These are phyloP conservation scores for Drosophila pectinifera DNA, from an alignment of 1,140 invertebrate species.

Conservation along the genomic window DNA sequence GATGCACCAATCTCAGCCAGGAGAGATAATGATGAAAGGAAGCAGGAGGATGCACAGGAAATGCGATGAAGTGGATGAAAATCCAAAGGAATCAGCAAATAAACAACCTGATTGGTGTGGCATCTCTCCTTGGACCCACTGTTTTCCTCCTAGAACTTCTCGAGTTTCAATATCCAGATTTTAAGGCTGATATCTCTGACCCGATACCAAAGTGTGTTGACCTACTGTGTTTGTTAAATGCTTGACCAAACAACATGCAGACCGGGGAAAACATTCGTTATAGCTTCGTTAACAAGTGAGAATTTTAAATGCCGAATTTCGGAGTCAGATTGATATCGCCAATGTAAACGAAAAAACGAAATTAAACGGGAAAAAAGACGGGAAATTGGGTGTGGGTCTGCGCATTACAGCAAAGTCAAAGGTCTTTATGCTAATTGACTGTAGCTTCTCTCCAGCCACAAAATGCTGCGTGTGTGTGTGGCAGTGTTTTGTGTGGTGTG, in stretches of 20 bases:
- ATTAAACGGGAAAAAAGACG: background rate
- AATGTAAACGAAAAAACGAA: constrained; percentile 3
- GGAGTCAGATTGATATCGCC: constrained; percentile 28
- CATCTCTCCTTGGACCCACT: background rate
- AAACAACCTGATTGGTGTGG: background rate
- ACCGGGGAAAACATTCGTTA: constrained; percentile 5
- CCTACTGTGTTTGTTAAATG: constrained; percentile 17
- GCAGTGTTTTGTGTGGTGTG: constrained; percentile 10
- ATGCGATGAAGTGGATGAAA: constrained; percentile 5
- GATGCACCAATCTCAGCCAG: background rate
- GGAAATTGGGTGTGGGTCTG: constrained; percentile 34
- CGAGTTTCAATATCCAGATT: background rate
- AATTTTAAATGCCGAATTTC: constrained; percentile 6
- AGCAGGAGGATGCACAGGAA: background rate
- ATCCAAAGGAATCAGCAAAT: background rate
- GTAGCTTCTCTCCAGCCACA: constrained; percentile 29
- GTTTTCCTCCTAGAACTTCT: too few relatives aligned
- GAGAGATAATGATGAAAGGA: background rate
- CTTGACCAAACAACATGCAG: constrained; percentile 5
- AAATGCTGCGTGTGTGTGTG: constrained; percentile 5
- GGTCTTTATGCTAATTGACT: constrained; percentile 74
- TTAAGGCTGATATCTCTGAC: background rate
- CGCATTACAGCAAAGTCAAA: constrained; percentile 58
- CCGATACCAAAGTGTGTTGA: background rate
- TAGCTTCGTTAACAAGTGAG: constrained; percentile 21